Conservation (phyloP, 2,888 invertebrate species). For the Meloe dianella region DNA sequence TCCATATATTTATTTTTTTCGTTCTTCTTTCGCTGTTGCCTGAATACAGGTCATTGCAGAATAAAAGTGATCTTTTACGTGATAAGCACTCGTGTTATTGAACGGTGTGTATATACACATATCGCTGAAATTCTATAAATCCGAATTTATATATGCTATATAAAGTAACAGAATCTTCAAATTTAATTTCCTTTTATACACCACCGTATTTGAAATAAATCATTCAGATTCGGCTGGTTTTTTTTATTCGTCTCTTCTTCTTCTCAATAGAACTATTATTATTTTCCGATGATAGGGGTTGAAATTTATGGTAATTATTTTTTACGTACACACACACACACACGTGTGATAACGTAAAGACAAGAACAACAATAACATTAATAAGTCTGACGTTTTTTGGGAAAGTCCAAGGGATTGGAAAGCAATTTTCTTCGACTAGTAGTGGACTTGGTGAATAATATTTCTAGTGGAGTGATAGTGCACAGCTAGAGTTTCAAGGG, state of each 20-base stretch:
- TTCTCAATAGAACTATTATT: constrained; percentile 6
- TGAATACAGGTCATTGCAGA: neutral
- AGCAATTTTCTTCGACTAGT: constrained; percentile 44
- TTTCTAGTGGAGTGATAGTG: constrained; percentile 11
- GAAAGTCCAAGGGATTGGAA: constrained; percentile 47
- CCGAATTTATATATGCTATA: neutral
- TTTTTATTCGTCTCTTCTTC: too few relatives aligned
- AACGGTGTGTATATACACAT: neutral
- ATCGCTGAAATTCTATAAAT: too few relatives aligned
- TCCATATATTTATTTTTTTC: neutral
- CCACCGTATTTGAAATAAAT: constrained; percentile 14
- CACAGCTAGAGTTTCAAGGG: constrained; percentile 12
- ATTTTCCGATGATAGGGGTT: constrained; percentile 20
- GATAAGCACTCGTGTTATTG: neutral
- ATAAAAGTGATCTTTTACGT: neutral
- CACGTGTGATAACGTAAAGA: neutral
- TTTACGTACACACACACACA: neutral
- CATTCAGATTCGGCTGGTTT: neutral
- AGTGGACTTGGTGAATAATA: constrained; percentile 27
- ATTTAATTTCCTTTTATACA: constrained; percentile 25
- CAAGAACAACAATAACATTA: neutral
- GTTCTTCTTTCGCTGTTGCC: too few relatives aligned
- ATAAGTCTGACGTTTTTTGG: constrained; percentile 21
- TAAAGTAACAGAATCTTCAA: constrained; percentile 14
- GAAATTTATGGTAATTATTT: constrained; percentile 29